Evolutionary conservation across 2,113 vertebrate species (phyloP).

Genomic region (Pampusana beccarii): DNA sequence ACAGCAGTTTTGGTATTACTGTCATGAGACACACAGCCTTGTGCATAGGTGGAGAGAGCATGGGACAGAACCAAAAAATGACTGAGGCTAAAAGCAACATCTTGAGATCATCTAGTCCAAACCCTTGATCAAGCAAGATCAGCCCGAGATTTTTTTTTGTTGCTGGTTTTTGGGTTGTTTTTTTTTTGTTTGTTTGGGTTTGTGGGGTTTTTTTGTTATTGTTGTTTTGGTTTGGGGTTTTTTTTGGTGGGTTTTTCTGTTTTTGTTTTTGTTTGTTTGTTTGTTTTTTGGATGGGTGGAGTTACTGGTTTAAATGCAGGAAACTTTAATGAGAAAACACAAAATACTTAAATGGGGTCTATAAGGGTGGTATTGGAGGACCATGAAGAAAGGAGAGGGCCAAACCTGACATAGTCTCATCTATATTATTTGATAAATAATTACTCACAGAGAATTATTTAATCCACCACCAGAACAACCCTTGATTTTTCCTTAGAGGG

Average conservation of each 20-base stretch:
- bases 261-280: background rate
- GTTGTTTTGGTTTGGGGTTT: background rate
- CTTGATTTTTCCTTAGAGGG: background rate
- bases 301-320: no score
- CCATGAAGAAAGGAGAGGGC: background rate
- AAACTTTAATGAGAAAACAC: background rate
- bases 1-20: background rate
- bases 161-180: background rate
- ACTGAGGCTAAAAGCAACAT: background rate
- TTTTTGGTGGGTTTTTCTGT: no score
- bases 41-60: accelerated
- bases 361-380: background rate
- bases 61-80: background rate
- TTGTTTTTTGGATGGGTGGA: no score
- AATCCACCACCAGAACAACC: background rate
- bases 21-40: background rate
- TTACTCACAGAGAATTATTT: background rate
- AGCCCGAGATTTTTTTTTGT: background rate
- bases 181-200: background rate
- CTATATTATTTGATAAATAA: background rate
- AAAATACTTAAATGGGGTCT: background rate
- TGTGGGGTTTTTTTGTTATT: no score
- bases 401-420: background rate
- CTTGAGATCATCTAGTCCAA: background rate
- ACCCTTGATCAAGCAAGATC: background rate